phyloP scores from a whole-genome alignment of 2,888 invertebrate genomes.

The Parnassius smintheus region DNA sequence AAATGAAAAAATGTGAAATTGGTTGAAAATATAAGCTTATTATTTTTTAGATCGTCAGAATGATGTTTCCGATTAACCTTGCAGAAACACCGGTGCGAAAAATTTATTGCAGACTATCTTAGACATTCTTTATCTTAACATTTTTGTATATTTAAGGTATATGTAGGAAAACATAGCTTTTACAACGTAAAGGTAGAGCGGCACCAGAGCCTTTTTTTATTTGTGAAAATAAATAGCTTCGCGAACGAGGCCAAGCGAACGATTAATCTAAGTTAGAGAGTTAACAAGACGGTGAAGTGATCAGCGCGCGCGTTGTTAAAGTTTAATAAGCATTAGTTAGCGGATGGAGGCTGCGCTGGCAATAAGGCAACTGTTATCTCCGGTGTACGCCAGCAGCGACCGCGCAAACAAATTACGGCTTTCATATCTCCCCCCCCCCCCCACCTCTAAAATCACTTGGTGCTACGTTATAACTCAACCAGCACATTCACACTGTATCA shows the following conservation, averaged over 20 bases:
- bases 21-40: no score
- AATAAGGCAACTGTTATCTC: constrained; percentile 75
- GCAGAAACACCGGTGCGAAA: no score
- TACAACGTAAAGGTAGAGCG: neutral
- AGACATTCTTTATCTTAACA: no score
- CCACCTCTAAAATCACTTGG: constrained; percentile 36
- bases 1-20: no score
- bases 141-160: no score
- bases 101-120: no score
- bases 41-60: no score
- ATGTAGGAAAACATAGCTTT: neutral
- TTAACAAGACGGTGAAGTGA: constrained; percentile 79
- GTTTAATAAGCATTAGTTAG: constrained; percentile 80
- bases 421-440: constrained; percentile 34
- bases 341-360: constrained; percentile 55
- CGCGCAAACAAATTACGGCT: constrained; percentile 55
- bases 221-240: constrained; percentile 56
- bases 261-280: constrained; percentile 79
- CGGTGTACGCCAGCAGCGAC: constrained; percentile 53
- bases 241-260: constrained; percentile 57
- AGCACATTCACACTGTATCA: constrained; percentile 41
- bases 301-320: constrained; percentile 76
- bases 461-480: constrained; percentile 43
- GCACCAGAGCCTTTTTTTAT: constrained; percentile 41
- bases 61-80: no score